Conservation (phyloP, 2,113 vertebrate genomes). For the Larimichthys polyactis region DNA sequence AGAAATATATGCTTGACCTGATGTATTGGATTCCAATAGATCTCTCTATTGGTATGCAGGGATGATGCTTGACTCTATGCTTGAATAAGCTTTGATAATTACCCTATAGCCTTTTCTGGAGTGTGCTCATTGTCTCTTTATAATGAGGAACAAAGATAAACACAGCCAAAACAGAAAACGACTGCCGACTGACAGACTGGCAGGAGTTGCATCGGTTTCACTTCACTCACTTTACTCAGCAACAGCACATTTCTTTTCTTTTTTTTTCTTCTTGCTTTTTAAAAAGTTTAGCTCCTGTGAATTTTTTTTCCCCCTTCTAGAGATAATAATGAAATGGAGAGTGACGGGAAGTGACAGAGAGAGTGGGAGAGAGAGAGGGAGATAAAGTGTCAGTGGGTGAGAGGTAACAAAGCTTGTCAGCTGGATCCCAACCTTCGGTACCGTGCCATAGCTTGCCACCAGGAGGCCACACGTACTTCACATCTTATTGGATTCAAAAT, state of each 20-base stretch:
- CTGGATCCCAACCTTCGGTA: constrained; percentile 46
- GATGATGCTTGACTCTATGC: constrained; percentile 36
- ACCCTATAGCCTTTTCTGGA: constrained; percentile 52
- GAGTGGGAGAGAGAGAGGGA: constrained; percentile 25
- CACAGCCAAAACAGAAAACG: constrained; percentile 14
- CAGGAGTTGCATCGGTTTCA: constrained; percentile 27
- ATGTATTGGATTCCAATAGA: constrained; percentile 63
- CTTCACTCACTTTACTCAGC: constrained; percentile 40
- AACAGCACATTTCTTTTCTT: constrained; percentile 14
- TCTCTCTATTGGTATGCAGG: constrained; percentile 46
- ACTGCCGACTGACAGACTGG: constrained; percentile 42
- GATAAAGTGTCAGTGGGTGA: constrained; percentile 24
- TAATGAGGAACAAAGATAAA: constrained; percentile 69
- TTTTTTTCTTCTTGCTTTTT: background rate
- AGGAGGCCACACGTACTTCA: constrained; percentile 48
- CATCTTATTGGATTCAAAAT: constrained; percentile 65
- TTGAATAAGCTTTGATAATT: constrained; percentile 73
- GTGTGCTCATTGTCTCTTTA: constrained; percentile 57
- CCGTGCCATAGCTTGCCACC: constrained; percentile 28
- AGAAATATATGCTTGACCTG: constrained; percentile 50
- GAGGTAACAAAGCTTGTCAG: constrained; percentile 52
- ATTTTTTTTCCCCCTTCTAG: constrained; percentile 14
- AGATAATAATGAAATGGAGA: constrained; percentile 59
- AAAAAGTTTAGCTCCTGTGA: constrained; percentile 36
- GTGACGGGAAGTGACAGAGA: constrained; percentile 40